Evolutionary conservation across 2,888 invertebrate species (phyloP).

Genomic region (Meandrusa payeni): DNA sequence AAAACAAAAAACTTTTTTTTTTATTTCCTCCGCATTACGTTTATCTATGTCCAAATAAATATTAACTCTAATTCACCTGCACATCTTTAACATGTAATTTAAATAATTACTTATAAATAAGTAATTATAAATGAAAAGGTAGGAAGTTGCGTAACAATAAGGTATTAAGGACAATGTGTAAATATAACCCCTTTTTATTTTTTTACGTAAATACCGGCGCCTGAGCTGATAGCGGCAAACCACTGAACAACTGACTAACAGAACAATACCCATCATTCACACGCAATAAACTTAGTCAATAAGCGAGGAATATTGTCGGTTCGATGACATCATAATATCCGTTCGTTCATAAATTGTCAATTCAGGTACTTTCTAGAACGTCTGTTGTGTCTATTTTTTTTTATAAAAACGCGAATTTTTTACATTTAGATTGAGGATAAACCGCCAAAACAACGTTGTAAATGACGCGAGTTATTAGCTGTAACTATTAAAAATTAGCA

Average conservation of each 20-base stretch:
- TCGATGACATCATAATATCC: slow-evolving; percentile 10
- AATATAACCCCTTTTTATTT: slow-evolving; percentile 28
- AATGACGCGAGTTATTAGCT: too few species aligned
- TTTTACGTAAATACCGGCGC: slow-evolving; percentile 39
- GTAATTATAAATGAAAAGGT: slow-evolving; percentile 5
- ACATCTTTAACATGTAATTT: slow-evolving; percentile 1
- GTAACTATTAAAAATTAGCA: too few species aligned
- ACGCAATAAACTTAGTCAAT: slow-evolving; percentile 53
- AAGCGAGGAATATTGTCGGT: slow-evolving; percentile 44
- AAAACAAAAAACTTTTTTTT: slow-evolving; percentile 14
- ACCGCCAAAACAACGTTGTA: too few species aligned
- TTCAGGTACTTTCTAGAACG: background rate
- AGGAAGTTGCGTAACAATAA: slow-evolving; percentile 24
- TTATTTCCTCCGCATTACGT: slow-evolving; percentile 5
- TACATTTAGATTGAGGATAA: too few species aligned
- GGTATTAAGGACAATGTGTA: slow-evolving; percentile 24
- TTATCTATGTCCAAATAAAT: slow-evolving; percentile 18
- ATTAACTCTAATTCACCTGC: slow-evolving; percentile 2
- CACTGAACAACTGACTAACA: slow-evolving; percentile 33
- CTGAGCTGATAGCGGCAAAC: slow-evolving; percentile 39
- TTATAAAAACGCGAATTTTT: too few species aligned
- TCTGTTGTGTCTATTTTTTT: too few species aligned
- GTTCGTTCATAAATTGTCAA: slow-evolving; percentile 17
- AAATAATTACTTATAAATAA: background rate
- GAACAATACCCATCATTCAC: slow-evolving; percentile 34